Evolutionary conservation across 2,113 vertebrate species (phyloP).

Genomic region (Mus musculus): DNA sequence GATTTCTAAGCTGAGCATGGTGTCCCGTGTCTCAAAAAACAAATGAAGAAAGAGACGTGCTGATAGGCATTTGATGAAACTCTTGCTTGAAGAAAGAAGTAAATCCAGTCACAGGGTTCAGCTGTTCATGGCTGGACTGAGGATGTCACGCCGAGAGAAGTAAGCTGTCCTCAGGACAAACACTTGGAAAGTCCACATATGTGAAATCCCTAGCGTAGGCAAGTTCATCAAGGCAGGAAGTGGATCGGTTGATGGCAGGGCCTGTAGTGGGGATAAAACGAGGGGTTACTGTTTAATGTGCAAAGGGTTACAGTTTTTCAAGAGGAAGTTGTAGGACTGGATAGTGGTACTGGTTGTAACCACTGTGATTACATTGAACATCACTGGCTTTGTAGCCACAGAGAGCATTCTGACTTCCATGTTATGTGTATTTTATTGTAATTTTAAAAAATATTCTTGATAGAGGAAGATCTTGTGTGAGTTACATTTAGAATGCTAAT

Average conservation of each 20-base stretch:
- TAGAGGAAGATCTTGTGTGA: background rate
- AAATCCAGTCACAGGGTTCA: background rate
- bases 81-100: conserved; percentile 20
- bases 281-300: background rate
- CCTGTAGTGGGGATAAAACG: background rate
- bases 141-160: background rate
- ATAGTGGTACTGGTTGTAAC: background rate
- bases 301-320: conserved; percentile 9
- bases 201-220: background rate
- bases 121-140: background rate
- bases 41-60: background rate
- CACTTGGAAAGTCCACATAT: background rate
- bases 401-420: background rate
- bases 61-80: background rate
- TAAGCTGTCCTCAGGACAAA: background rate
- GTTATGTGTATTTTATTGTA: conserved; percentile 26
- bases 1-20: background rate
- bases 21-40: background rate
- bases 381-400: background rate
- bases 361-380: background rate
- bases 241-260: background rate
- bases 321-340: conserved; percentile 19
- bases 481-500: conserved; percentile 54
- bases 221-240: background rate
- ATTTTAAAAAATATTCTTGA: background rate